Evolutionary conservation across 2,113 vertebrate genomes (phyloP), one percentile per base, ranked within the genome.

Genomic region (Eonycteris spelaea): DNA sequence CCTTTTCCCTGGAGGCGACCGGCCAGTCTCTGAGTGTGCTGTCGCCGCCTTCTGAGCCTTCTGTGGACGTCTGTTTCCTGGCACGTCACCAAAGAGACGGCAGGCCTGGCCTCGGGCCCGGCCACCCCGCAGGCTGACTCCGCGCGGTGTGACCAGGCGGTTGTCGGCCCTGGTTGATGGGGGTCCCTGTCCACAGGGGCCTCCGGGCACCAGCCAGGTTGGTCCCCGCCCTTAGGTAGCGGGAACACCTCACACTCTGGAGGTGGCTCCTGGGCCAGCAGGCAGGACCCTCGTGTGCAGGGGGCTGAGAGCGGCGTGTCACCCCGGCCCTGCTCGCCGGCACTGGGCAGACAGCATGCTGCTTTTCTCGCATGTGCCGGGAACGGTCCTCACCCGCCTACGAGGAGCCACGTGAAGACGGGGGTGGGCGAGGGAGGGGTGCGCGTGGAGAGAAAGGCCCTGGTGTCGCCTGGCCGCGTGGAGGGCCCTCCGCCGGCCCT

Each of bases 61-160:
- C 80, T 11, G 5, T 0, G 0, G 14, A 45, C 43, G 22, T 24
- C 48, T 33, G 0, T 87, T 24, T 24, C 2, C 13, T 2, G 6
- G 15, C 35, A 2, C 1, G 21, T 35, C 21, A 13, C 40, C 28
- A 2, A 33, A 33, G 51, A 35, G 63, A 28, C 30, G 4, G 40
- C 1, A 12, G 18, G 43, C 45, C 45, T 18, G 7, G 9, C 13
- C 65, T 80, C 28, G 33, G 30, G 75, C 80, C 75, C 18, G 3
- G 21, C 33, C 33, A 10, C 16, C 63, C 77, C 30, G 0, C 73
- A 24, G 73, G 59, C 82, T 19, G 15, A 48, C 67, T 1, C 14
- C 24, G 35, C 1, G 2, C 22, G 4, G n/a, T 24, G 0, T 12
- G 7, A 16, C 8, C 1, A 1, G 43, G 4, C 51, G 10, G 30